Percentiles rank a stretch among this genome's conserved stretches.
These are phyloP conservation scores for Athalia cordata DNA, from an alignment of 2,888 invertebrate genomes.

Conservation along the genomic window DNA sequence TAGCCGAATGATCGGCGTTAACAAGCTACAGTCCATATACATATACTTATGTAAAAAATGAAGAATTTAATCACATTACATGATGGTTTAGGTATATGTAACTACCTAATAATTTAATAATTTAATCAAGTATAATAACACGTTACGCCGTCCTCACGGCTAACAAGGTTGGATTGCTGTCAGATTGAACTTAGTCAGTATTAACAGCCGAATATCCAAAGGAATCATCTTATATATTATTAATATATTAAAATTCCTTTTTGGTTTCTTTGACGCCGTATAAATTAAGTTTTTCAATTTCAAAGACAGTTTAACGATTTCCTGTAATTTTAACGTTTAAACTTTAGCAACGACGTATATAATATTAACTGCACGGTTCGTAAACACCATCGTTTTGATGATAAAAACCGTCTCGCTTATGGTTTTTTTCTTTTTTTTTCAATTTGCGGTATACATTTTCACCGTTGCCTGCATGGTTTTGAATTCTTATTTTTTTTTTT, in stretches of 20 bases:
- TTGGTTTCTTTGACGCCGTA: slow-evolving; percentile 17
- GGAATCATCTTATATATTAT: too few relatives aligned
- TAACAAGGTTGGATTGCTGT: slow-evolving; percentile 51
- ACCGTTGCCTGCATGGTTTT: too few relatives aligned
- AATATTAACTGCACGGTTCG: too few relatives aligned
- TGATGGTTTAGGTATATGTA: slow-evolving; percentile 19
- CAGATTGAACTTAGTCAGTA: slow-evolving; percentile 47
- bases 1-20: background rate
- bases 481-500: too few relatives aligned
- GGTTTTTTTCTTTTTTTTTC: too few relatives aligned
- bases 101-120: slow-evolving; percentile 48
- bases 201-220: too few relatives aligned
- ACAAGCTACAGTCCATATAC: background rate
- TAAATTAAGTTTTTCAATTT: slow-evolving; percentile 31
- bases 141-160: slow-evolving; percentile 41
- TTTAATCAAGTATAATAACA: slow-evolving; percentile 60
- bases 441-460: too few relatives aligned
- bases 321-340: background rate
- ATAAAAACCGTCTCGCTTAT: too few relatives aligned
- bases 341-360: too few relatives aligned
- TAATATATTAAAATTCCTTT: background rate
- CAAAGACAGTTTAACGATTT: slow-evolving; percentile 27
- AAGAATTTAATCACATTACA: background rate
- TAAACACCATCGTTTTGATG: too few relatives aligned
- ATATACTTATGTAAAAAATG: background rate